Evolutionary conservation across 2,888 invertebrate species (phyloP).

Genomic region (Tupiocoris notatus): DNA sequence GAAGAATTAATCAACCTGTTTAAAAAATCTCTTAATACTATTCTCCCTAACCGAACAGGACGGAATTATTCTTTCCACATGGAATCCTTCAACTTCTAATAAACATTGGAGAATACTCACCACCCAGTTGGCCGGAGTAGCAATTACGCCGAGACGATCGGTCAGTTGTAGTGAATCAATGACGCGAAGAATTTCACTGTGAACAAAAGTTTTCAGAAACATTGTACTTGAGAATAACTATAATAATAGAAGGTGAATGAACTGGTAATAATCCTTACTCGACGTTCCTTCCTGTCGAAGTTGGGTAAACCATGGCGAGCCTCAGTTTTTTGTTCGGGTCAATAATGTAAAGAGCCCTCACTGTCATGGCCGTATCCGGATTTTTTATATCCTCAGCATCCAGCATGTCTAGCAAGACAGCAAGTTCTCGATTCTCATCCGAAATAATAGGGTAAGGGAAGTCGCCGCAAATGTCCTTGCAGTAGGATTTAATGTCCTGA

Average conservation of each 20-base stretch:
- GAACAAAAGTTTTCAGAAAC: slow-evolving; percentile 52
- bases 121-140: slow-evolving; percentile 85
- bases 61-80: neutral
- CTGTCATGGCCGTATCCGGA: slow-evolving; percentile 67
- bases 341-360: slow-evolving; percentile 75
- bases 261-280: slow-evolving; percentile 66
- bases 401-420: slow-evolving; percentile 73
- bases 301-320: slow-evolving; percentile 79
- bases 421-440: slow-evolving; percentile 69
- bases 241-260: no score
- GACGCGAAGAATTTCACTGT: slow-evolving; percentile 78
- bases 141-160: slow-evolving; percentile 67
- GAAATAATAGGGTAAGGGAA: slow-evolving; percentile 82
- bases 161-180: slow-evolving; percentile 80
- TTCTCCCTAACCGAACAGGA: neutral
- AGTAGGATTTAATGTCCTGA: slow-evolving; percentile 68
- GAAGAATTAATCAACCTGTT: neutral
- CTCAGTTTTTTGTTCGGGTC: slow-evolving; percentile 77
- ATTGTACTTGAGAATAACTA: no score
- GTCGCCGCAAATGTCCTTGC: slow-evolving; percentile 66
- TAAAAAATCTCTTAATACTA: no score
- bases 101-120: no score
- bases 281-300: slow-evolving; percentile 81
- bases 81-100: no score
- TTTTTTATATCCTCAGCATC: slow-evolving; percentile 70